phyloP scores from a whole-genome alignment of 2,113 vertebrate species.

The Aspidoscelis tigris region DNA sequence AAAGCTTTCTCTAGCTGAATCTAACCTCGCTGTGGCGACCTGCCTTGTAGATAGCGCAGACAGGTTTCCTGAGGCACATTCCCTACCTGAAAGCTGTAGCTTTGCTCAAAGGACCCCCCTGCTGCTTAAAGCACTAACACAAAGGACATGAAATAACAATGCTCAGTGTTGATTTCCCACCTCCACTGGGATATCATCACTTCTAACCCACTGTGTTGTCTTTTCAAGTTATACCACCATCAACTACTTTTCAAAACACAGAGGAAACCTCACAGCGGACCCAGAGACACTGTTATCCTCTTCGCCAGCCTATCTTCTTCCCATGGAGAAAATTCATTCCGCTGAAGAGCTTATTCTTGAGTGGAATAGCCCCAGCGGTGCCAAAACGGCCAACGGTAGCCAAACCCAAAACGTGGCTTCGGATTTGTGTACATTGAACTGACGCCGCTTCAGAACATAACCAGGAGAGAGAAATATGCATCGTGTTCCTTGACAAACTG shows the following conservation, averaged over 20 bases:
- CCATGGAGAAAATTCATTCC: slow-evolving; percentile 26
- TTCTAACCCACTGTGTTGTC: neutral
- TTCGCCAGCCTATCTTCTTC: slow-evolving; percentile 5
- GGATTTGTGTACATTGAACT: slow-evolving; percentile 56
- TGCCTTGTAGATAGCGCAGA: neutral
- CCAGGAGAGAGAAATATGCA: slow-evolving; percentile 55
- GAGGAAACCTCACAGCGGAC: neutral
- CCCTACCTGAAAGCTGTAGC: fast-evolving
- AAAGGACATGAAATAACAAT: neutral
- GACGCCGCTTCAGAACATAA: slow-evolving; percentile 63
- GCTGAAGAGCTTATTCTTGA: slow-evolving; percentile 29
- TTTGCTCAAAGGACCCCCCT: neutral
- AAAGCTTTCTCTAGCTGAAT: fast-evolving
- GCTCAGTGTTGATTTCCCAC: fast-evolving
- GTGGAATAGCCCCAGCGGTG: slow-evolving; percentile 36
- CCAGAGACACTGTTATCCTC: neutral
- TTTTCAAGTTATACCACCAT: neutral
- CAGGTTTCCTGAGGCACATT: neutral
- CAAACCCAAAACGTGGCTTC: neutral
- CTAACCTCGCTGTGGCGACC: neutral
- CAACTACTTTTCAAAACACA: slow-evolving; percentile 5
- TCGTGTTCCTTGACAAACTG: slow-evolving; percentile 67
- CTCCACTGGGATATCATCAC: neutral
- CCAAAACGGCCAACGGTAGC: slow-evolving; percentile 27
- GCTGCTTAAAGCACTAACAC: fast-evolving